A percentile compares a stretch with the other conserved stretches of the same genome.
Conservation (phyloP, 2,888 invertebrate genomes). For the Podabrus alpinus region DNA sequence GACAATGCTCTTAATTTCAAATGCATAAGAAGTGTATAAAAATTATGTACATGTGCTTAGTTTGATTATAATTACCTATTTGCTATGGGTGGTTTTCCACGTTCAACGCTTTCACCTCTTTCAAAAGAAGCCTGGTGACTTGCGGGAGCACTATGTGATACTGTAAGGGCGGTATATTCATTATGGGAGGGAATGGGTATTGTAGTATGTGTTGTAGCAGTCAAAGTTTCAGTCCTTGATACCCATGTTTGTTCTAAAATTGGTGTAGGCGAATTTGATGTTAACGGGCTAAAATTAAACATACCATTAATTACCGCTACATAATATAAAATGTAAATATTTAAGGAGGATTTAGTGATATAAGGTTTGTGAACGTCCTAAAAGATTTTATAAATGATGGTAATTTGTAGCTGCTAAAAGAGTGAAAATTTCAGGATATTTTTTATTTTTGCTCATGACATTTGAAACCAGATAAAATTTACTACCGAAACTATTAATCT, state of each 20-base stretch:
- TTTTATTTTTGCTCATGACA: background rate
- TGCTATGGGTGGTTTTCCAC: constrained; percentile 39
- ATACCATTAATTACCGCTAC: background rate
- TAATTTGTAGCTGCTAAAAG: background rate
- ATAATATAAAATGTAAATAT: background rate
- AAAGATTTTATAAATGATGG: background rate
- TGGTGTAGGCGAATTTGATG: constrained; percentile 60
- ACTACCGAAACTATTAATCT: background rate
- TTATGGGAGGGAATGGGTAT: constrained; percentile 37
- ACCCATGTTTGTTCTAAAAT: constrained; percentile 57
- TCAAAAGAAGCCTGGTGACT: constrained; percentile 56
- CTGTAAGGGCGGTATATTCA: constrained; percentile 52
- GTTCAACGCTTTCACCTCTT: constrained; percentile 53
- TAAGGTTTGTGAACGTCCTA: background rate
- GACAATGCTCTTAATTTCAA: background rate
- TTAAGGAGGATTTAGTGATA: background rate
- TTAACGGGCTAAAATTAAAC: constrained; percentile 56
- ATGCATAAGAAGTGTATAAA: background rate
- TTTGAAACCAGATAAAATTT: background rate
- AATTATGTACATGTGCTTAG: background rate
- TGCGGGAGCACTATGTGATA: constrained; percentile 54
- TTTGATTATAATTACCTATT: constrained; percentile 35
- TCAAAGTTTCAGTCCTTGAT: constrained; percentile 50
- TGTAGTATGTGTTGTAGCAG: constrained; percentile 40
- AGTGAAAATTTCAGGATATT: background rate